Evolutionary conservation across 2,888 invertebrate genomes (phyloP), one percentile per base, ranked within the genome.

Genomic region (Agrotis ipsilon): DNA sequence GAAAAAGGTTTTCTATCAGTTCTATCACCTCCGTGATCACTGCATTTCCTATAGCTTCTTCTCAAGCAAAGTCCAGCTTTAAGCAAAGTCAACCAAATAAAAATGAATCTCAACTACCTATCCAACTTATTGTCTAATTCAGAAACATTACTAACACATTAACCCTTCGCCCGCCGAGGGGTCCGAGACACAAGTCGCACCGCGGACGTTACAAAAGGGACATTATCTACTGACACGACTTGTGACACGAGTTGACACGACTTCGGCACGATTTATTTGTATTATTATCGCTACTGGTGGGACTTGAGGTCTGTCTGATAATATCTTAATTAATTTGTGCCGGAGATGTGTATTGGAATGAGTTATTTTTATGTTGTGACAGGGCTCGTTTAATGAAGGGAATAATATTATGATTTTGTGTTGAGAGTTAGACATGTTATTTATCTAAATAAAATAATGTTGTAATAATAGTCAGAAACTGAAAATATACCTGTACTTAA

Each of bases 191-290:
- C 59, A 19, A 45, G 19, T 54, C 48, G 51, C 6, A 14, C 66
- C 19, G 68, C 72, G 68, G 78, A 70, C 65, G 52, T 9, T 71
- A 84, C 80, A 76, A 78, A 84, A 85, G 83, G 75, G 76, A 71
- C 75, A 86, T 84, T 85, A 86, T 86, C 85, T 73, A 39, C 68
- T 52, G 84, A 80, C 75, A 73, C 69, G 68, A 82, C 72, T 75
- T 72, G 64, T 68, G 68, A 68, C 68, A 70, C 74, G 18, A 71
- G 52, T 71, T 64, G 68, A 69, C 68, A 70, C 64, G 46, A 71
- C 46, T 73, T 64, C 64, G 39, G 55, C 48, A 64, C 80, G 80
- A 86, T 86, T 86, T 86, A 86, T 86, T 82, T 57, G 73, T 69
- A 63, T 81, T 85, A 86, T 86, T 86, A 86, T 85, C 84, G 77